A percentile compares a stretch with the other conserved stretches of the same genome.
These are phyloP conservation scores for Notocelia uddmanniana DNA, from an alignment of 2,888 invertebrate species.

Conservation along the genomic window DNA sequence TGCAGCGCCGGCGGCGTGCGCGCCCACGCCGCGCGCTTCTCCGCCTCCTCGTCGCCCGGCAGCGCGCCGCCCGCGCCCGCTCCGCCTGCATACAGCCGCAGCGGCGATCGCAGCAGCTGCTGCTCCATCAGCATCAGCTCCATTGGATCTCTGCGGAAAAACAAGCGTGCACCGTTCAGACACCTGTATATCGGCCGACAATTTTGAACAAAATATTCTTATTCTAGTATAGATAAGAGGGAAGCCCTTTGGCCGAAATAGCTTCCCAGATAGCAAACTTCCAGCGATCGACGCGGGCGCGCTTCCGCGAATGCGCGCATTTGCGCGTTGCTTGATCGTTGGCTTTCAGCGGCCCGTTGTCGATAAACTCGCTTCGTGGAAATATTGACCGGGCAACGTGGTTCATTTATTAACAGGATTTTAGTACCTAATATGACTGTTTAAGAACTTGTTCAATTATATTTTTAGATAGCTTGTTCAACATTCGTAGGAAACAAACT, in stretches of 20 bases:
- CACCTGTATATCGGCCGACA: neutral
- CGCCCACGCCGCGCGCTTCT: constrained; percentile 86
- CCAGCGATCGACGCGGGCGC: constrained; percentile 48
- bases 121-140: constrained; percentile 92
- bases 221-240: constrained; percentile 32
- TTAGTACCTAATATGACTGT: constrained; percentile 63
- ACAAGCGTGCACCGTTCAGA: constrained; percentile 20
- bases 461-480: neutral
- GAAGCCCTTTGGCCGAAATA: constrained; percentile 13
- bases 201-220: neutral
- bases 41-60: constrained; percentile 81
- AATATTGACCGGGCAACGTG: constrained; percentile 67
- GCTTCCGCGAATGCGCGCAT: constrained; percentile 66
- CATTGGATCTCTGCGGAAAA: constrained; percentile 90
- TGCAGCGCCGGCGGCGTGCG: constrained; percentile 79
- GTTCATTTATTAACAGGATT: constrained; percentile 57
- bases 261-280: constrained; percentile 52
- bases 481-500: neutral
- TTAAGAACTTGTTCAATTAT: neutral
- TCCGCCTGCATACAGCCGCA: constrained; percentile 88
- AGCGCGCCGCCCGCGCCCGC: constrained; percentile 85
- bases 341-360: constrained; percentile 80
- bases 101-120: constrained; percentile 89
- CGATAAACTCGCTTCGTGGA: constrained; percentile 79
- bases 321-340: constrained; percentile 70